A percentile compares a stretch with the other conserved stretches of the same genome.
Conservation (phyloP, 2,113 vertebrate genomes). For the Coptodon bakossiorum region DNA sequence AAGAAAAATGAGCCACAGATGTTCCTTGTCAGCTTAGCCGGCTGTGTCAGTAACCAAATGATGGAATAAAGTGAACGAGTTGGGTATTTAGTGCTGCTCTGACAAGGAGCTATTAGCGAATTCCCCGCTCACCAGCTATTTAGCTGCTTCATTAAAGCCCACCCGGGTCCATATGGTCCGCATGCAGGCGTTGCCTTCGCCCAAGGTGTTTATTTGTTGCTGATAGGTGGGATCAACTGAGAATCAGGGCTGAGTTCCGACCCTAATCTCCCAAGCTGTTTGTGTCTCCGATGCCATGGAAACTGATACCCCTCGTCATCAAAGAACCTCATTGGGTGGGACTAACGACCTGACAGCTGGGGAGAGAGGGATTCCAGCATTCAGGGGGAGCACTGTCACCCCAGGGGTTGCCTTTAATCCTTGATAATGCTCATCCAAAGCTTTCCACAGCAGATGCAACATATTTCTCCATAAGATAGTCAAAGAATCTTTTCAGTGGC, state of each 20-base stretch:
- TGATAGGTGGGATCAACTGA: slow-evolving; percentile 65
- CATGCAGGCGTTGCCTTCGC: slow-evolving; percentile 18
- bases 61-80: slow-evolving; percentile 25
- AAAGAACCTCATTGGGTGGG: slow-evolving; percentile 67
- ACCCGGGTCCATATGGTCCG: slow-evolving; percentile 46
- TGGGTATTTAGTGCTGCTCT: slow-evolving; percentile 49
- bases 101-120: slow-evolving; percentile 58
- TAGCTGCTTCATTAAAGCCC: slow-evolving; percentile 64
- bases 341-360: slow-evolving; percentile 71
- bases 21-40: slow-evolving; percentile 31
- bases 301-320: slow-evolving; percentile 71
- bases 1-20: slow-evolving; percentile 44
- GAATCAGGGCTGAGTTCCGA: slow-evolving; percentile 59
- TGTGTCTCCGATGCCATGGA: slow-evolving; percentile 73
- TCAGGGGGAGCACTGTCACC: slow-evolving; percentile 48
- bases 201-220: slow-evolving; percentile 74
- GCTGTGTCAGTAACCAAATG: slow-evolving; percentile 35
- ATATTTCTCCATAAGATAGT: slow-evolving; percentile 45
- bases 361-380: slow-evolving; percentile 50
- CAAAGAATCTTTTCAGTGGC: not conserved
- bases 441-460: slow-evolving; percentile 66
- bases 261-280: slow-evolving; percentile 69
- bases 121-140: slow-evolving; percentile 52
- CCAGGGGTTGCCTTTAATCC: slow-evolving; percentile 63
- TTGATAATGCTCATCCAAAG: slow-evolving; percentile 65